Evolutionary conservation across 2,113 vertebrate species (phyloP).

Genomic region (Phalacrocorax aristotelis): DNA sequence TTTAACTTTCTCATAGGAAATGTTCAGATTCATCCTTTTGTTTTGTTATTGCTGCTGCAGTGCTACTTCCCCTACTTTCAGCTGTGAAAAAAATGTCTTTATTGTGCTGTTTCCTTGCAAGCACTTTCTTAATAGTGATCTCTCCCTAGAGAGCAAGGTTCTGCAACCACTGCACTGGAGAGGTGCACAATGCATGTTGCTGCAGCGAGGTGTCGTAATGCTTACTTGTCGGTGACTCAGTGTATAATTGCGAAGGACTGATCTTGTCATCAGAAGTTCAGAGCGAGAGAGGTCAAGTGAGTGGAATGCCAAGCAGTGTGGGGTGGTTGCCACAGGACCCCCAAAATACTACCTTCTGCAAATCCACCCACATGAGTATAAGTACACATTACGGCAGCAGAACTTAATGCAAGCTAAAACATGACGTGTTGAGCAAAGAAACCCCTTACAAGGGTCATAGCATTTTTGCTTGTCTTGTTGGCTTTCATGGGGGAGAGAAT

Average conservation of each 20-base stretch:
- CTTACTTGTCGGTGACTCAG: background rate
- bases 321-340: background rate
- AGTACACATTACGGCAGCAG: background rate
- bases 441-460: background rate
- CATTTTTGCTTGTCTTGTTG: background rate
- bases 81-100: background rate
- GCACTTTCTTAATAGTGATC: background rate
- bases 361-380: background rate
- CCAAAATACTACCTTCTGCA: background rate
- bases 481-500: background rate
- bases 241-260: background rate
- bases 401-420: background rate
- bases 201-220: background rate
- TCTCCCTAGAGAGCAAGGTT: background rate
- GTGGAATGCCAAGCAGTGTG: background rate
- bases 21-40: background rate
- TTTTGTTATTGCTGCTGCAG: background rate
- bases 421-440: background rate
- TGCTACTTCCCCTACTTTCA: background rate
- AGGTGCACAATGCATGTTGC: accelerated
- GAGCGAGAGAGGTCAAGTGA: background rate
- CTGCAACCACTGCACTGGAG: background rate
- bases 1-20: background rate
- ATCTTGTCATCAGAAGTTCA: background rate
- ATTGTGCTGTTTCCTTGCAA: background rate